Evolutionary conservation across 1,140 invertebrate genomes (phyloP).

Genomic region (Apis cerana): DNA sequence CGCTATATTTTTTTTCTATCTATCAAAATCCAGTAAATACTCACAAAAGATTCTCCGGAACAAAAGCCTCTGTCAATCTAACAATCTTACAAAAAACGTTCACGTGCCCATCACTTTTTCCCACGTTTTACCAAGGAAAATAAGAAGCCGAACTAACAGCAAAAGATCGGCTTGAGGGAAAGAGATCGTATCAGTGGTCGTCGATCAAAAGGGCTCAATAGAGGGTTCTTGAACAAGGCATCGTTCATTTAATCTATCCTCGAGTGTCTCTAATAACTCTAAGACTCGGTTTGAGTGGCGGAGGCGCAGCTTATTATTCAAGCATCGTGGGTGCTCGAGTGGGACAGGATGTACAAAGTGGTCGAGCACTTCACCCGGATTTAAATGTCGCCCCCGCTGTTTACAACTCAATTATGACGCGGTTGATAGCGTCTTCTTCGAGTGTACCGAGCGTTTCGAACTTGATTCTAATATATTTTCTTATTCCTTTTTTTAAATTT

Average conservation of each 20-base stretch:
- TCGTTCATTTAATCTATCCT: constrained; percentile 31
- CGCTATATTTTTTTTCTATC: no score
- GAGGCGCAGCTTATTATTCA: constrained; percentile 30
- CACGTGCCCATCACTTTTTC: neutral
- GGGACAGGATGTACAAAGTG: constrained; percentile 13
- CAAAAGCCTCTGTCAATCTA: neutral
- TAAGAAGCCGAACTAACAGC: neutral
- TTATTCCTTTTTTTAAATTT: no score
- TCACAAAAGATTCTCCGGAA: neutral
- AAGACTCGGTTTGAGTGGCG: constrained; percentile 20
- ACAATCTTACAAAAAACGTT: neutral
- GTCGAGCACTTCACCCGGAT: constrained; percentile 9
- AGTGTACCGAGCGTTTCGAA: neutral
- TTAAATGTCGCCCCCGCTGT: constrained; percentile 21
- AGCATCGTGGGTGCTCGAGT: constrained; percentile 15
- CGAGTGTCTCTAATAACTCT: constrained; percentile 20
- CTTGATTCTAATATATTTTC: neutral
- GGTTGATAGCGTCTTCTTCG: neutral
- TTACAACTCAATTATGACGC: constrained; percentile 26
- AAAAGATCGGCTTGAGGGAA: neutral
- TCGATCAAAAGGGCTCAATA: neutral
- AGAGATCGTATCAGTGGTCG: neutral
- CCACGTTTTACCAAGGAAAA: neutral
- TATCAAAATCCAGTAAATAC: neutral
- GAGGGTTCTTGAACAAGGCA: neutral